Conservation (phyloP, 2,888 invertebrate genomes). For the Chrysomela aeneicollis region DNA sequence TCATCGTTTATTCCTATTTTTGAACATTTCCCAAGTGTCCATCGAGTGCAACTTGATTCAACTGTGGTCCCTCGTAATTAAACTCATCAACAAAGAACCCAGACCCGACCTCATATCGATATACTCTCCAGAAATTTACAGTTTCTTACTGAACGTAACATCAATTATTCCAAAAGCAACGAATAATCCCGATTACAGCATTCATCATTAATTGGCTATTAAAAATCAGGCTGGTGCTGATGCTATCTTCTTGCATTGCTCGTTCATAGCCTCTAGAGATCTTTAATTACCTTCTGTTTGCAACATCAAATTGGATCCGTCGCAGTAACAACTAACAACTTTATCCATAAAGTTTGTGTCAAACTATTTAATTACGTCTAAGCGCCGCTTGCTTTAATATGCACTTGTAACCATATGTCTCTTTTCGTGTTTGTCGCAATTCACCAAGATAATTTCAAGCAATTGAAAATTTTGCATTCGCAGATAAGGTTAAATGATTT, state of each 20-base stretch:
- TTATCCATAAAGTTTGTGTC: slow-evolving; percentile 30
- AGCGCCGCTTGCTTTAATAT: slow-evolving; percentile 27
- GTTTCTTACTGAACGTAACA: too few species aligned
- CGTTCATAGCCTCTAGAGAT: background rate
- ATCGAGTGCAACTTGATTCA: too few species aligned
- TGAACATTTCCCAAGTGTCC: too few species aligned
- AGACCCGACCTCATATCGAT: too few species aligned
- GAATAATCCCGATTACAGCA: background rate
- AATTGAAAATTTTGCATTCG: too few species aligned
- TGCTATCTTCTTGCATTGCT: background rate
- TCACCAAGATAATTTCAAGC: background rate
- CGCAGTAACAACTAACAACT: slow-evolving; percentile 27
- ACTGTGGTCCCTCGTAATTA: too few species aligned
- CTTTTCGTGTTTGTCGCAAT: background rate
- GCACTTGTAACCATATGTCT: slow-evolving; percentile 28
- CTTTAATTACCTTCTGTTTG: slow-evolving; percentile 30
- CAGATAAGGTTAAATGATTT: too few species aligned
- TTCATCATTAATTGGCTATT: background rate
- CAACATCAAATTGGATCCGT: slow-evolving; percentile 32
- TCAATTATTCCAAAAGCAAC: too few species aligned
- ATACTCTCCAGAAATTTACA: too few species aligned
- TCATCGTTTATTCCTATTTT: too few species aligned
- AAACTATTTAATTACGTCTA: slow-evolving; percentile 31
- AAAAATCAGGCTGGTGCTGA: background rate
- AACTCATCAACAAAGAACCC: too few species aligned